Conservation (phyloP, 2,113 vertebrate genomes). For the Eudyptes chrysolophus region DNA sequence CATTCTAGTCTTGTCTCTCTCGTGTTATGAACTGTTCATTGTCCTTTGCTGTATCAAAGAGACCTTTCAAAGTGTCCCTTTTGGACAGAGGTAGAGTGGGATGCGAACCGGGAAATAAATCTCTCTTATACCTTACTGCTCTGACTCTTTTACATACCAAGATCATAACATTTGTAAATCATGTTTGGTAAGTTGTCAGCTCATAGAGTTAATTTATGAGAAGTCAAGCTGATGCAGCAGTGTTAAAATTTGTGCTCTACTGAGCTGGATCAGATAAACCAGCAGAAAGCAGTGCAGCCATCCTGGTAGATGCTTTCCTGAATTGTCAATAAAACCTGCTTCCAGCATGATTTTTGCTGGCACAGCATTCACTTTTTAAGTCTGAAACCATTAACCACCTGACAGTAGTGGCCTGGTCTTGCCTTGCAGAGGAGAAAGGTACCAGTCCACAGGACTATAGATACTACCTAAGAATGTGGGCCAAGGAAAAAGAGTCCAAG, state of each 20-base stretch:
- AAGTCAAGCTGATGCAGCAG: neutral
- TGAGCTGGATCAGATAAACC: neutral
- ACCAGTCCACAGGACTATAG: constrained; percentile 87
- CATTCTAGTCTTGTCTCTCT: neutral
- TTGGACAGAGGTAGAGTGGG: neutral
- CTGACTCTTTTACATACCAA: neutral
- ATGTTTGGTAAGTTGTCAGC: neutral
- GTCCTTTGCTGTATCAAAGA: neutral
- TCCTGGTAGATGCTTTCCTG: neutral
- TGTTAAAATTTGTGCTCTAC: neutral
- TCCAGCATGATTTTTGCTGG: neutral
- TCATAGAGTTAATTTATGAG: neutral
- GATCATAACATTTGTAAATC: neutral
- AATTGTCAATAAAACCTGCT: neutral
- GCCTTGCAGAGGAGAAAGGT: constrained; percentile 81
- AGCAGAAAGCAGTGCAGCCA: neutral
- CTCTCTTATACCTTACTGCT: neutral
- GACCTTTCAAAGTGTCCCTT: neutral
- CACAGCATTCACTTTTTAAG: neutral
- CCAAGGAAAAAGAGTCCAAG: constrained; percentile 89
- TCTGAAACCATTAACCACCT: neutral
- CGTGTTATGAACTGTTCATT: neutral
- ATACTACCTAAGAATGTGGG: constrained; percentile 95
- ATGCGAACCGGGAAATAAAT: neutral
- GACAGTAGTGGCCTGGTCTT: neutral